These are phyloP conservation scores for Pollimyrus isidori DNA, from an alignment of 2,113 vertebrate genomes.

Conservation along the genomic window DNA sequence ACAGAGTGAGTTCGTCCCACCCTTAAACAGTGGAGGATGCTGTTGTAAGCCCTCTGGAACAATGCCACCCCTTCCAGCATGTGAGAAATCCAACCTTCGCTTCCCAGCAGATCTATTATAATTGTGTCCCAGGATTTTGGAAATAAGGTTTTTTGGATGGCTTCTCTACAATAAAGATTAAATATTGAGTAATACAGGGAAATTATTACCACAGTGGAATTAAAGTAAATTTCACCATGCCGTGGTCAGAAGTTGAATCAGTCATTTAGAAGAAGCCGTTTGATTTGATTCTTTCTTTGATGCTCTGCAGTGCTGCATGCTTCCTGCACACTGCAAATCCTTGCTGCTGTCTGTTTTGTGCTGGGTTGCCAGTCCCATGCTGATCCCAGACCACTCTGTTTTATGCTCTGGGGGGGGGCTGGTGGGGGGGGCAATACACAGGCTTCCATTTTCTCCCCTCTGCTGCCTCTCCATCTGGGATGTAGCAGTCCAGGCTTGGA, in stretches of 20 bases:
- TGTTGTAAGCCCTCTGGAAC: slow-evolving; percentile 21
- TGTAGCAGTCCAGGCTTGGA: background rate
- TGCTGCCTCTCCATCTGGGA: background rate
- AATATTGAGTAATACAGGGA: background rate
- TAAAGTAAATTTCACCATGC: background rate
- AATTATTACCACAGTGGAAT: background rate
- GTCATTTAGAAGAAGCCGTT: background rate
- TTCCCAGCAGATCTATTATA: background rate
- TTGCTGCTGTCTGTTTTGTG: background rate
- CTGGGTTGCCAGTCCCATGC: slow-evolving; percentile 12
- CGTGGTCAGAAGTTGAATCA: background rate
- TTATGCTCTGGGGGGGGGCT: background rate
- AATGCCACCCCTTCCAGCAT: slow-evolving; percentile 35
- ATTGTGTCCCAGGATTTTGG: background rate
- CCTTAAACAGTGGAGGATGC: slow-evolving; percentile 29
- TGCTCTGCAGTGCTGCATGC: background rate
- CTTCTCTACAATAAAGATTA: background rate
- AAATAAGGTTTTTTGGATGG: background rate
- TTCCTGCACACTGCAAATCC: background rate
- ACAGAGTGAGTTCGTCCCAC: slow-evolving; percentile 43
- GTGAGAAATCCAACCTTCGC: background rate
- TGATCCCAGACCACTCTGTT: background rate
- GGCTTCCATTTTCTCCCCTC: background rate
- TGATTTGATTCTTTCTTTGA: background rate
- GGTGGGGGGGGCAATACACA: background rate